These are phyloP conservation scores for Chrysotoxum bicinctum DNA, from an alignment of 2,888 invertebrate genomes.

Conservation along the genomic window DNA sequence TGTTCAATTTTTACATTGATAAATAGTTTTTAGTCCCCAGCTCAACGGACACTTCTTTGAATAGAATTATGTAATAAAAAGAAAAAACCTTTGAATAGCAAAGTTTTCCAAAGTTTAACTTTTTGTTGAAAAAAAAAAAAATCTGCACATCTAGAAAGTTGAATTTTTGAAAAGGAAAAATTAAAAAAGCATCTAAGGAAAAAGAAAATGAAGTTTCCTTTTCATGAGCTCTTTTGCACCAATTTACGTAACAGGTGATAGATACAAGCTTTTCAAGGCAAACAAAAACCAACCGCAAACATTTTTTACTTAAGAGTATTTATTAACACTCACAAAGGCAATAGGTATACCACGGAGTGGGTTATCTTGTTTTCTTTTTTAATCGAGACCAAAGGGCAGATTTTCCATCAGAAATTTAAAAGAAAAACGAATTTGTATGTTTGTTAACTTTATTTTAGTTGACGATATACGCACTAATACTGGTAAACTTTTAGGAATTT, in stretches of 20 bases:
- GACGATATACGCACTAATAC: no score
- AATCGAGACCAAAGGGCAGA: no score
- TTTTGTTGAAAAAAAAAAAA: constrained; percentile 33
- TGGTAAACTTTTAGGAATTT: no score
- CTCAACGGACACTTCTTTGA: constrained; percentile 32
- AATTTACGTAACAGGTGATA: constrained; percentile 33
- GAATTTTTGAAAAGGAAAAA: constrained; percentile 10
- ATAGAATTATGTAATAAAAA: constrained; percentile 29
- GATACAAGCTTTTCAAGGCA: background rate
- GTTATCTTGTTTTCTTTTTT: no score
- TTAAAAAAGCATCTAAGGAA: background rate
- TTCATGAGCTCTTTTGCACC: constrained; percentile 9
- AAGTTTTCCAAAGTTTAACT: constrained; percentile 50
- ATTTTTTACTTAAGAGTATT: background rate
- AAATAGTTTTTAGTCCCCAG: constrained; percentile 34
- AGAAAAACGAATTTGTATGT: no score
- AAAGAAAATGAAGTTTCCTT: constrained; percentile 13
- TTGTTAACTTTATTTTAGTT: no score
- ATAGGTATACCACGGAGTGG: no score
- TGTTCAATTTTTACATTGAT: constrained; percentile 56
- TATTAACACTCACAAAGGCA: no score
- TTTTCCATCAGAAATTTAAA: no score
- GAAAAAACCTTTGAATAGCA: constrained; percentile 46
- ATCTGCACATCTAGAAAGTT: constrained; percentile 51
- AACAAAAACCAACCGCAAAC: background rate